Evolutionary conservation across 1,140 invertebrate species (phyloP).

Genomic region (Dryas iulia): DNA sequence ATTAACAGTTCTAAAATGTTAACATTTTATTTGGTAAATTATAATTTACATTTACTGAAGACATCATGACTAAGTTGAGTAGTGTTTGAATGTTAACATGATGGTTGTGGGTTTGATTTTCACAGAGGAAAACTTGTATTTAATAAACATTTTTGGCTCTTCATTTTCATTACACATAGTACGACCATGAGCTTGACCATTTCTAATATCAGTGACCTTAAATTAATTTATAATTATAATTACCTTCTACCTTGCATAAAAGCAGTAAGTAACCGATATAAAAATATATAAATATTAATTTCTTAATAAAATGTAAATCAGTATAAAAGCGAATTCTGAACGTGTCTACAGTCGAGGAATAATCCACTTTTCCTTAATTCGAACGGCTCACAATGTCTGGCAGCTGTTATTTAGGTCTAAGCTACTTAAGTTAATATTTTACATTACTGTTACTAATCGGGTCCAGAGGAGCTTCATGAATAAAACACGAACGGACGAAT

Average conservation of each 20-base stretch:
- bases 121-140: too few species aligned
- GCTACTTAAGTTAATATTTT: constrained; percentile 22
- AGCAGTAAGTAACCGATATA: not conserved
- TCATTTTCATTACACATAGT: too few species aligned
- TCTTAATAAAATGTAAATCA: not conserved
- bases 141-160: too few species aligned
- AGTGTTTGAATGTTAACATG: too few species aligned
- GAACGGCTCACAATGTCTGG: constrained; percentile 32
- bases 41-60: too few species aligned
- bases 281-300: not conserved
- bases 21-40: too few species aligned
- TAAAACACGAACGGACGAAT: constrained; percentile 45
- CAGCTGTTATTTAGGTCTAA: constrained; percentile 21
- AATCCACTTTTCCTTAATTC: constrained; percentile 31
- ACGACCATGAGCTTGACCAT: too few species aligned
- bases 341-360: not conserved
- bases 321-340: not conserved
- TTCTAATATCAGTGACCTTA: too few species aligned
- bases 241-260: not conserved
- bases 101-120: too few species aligned
- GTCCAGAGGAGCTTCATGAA: constrained; percentile 35
- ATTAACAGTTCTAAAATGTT: too few species aligned
- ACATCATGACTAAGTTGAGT: too few species aligned
- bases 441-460: constrained; percentile 26
- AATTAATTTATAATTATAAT: too few species aligned